These are phyloP conservation scores for Ecdyonurus torrentis DNA, from an alignment of 2,888 invertebrate species.

Conservation along the genomic window DNA sequence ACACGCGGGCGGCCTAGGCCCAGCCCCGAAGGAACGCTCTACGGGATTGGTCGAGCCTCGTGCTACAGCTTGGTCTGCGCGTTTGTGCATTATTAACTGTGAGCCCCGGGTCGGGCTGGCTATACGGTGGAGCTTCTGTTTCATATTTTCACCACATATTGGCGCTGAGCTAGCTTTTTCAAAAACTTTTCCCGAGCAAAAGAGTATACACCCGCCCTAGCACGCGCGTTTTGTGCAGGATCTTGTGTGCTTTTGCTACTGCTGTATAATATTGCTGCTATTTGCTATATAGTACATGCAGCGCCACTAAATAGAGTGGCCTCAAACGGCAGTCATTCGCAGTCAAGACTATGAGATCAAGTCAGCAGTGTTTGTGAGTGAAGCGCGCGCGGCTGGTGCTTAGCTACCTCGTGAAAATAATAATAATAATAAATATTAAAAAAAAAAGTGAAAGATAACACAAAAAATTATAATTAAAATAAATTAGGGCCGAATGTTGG, in stretches of 20 bases:
- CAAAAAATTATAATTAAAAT: no score
- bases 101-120: slow-evolving; percentile 9
- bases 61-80: neutral
- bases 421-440: no score
- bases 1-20: slow-evolving; percentile 10
- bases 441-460: no score
- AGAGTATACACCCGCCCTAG: neutral
- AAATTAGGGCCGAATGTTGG: neutral
- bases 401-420: no score
- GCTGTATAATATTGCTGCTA: no score
- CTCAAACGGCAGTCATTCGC: neutral
- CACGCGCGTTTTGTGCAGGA: neutral
- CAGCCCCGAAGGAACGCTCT: slow-evolving; percentile 11
- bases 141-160: neutral
- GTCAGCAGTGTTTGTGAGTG: neutral
- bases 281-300: no score
- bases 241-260: no score
- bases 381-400: neutral
- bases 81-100: slow-evolving; percentile 14
- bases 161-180: neutral
- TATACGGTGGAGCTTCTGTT: neutral
- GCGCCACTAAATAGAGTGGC: neutral
- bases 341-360: neutral
- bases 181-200: no score
- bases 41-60: slow-evolving; percentile 10